These are phyloP conservation scores for Leptonema lineaticorne DNA, from an alignment of 1,140 invertebrate species.

Conservation along the genomic window DNA sequence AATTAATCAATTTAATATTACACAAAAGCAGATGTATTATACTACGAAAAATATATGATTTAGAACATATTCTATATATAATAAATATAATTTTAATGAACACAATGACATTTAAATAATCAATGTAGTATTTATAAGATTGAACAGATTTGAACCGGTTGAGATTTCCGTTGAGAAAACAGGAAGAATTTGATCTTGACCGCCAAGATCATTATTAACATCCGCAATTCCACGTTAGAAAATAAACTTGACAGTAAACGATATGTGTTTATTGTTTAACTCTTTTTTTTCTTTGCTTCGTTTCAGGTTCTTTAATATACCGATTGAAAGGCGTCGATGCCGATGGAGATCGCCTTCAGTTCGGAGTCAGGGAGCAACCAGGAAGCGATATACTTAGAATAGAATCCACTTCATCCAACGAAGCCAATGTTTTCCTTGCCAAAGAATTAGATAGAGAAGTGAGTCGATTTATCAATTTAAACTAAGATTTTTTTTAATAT, in stretches of 20 bases:
- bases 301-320: slow-evolving; percentile 84
- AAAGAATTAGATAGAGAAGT: slow-evolving; percentile 90
- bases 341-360: slow-evolving; percentile 80
- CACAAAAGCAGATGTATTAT: no score
- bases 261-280: no score
- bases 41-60: no score
- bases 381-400: slow-evolving; percentile 83
- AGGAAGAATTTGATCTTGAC: slow-evolving; percentile 1
- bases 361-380: slow-evolving; percentile 76
- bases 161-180: slow-evolving; percentile 2
- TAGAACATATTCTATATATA: no score
- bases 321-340: slow-evolving; percentile 77
- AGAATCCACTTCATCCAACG: slow-evolving; percentile 74
- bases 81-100: no score
- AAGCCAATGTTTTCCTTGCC: slow-evolving; percentile 85
- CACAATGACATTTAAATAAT: no score
- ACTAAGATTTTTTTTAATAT: background rate
- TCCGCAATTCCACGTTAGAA: no score
- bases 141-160: slow-evolving; percentile 12
- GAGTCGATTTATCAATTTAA: slow-evolving; percentile 36
- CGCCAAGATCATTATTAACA: no score
- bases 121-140: no score
- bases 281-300: background rate
- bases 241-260: no score
- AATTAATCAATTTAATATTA: no score